Conservation (phyloP, 2,113 vertebrate species). For the Pollimyrus isidori region DNA sequence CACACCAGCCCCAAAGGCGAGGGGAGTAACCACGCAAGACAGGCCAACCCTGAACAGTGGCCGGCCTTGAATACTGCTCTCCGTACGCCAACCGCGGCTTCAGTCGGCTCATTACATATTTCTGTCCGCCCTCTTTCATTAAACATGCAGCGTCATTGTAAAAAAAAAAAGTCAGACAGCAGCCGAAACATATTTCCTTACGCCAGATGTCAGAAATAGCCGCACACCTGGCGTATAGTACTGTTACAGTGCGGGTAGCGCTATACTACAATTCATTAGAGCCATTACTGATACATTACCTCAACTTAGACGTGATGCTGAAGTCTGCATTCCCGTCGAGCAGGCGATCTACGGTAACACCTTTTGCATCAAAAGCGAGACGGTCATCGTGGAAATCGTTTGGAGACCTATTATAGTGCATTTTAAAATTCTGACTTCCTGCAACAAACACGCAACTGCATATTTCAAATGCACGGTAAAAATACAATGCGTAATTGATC, state of each 20-base stretch:
- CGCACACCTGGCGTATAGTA: not conserved
- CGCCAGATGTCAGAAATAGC: slow-evolving; percentile 20
- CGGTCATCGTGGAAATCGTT: not conserved
- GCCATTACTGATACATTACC: not conserved
- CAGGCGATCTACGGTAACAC: not conserved
- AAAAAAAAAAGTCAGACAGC: slow-evolving; percentile 13
- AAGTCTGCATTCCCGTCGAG: not conserved
- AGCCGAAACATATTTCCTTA: not conserved
- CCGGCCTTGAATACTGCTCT: slow-evolving; percentile 36
- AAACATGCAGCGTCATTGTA: slow-evolving; percentile 3
- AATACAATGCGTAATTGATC: not conserved
- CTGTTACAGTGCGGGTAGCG: not conserved
- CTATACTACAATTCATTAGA: not conserved
- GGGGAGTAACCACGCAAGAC: slow-evolving; percentile 47
- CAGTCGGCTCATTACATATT: slow-evolving; percentile 32
- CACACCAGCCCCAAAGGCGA: slow-evolving; percentile 68
- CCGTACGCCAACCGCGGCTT: slow-evolving; percentile 39
- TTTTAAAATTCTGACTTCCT: not conserved
- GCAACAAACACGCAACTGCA: not conserved
- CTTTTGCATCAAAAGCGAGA: not conserved
- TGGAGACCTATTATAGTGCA: not conserved
- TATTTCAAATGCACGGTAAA: not conserved
- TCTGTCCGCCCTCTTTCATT: slow-evolving; percentile 23
- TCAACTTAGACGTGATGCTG: not conserved
- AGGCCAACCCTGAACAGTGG: slow-evolving; percentile 60